Percentiles rank a stretch among this genome's conserved stretches.
These are phyloP conservation scores for Drosophila novamexicana DNA, from an alignment of 1,140 invertebrate genomes.

Conservation along the genomic window DNA sequence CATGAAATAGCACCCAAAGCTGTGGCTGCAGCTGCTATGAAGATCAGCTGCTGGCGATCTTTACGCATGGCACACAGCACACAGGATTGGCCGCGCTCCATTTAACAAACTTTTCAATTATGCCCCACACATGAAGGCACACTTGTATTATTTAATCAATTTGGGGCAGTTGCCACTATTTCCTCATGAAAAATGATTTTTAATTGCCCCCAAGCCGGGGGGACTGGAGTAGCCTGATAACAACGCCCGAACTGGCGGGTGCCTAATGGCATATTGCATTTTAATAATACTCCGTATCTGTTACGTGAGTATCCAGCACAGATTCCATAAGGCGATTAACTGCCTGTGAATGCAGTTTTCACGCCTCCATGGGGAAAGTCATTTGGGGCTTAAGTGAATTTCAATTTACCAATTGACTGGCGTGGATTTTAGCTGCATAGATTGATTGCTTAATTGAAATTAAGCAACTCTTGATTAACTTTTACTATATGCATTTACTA, in stretches of 20 bases:
- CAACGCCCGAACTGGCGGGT: conserved; percentile 51
- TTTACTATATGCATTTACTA: neutral
- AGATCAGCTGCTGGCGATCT: conserved; percentile 47
- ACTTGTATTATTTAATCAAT: conserved; percentile 71
- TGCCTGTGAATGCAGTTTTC: conserved; percentile 1
- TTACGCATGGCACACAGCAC: conserved; percentile 24
- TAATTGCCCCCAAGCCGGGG: conserved; percentile 61
- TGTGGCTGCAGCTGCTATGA: conserved; percentile 8
- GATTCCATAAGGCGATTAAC: conserved; percentile 55
- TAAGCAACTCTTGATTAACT: conserved; percentile 6
- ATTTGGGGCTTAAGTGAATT: conserved; percentile 32
- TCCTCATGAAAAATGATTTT: conserved; percentile 76
- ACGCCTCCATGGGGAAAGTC: conserved; percentile 18
- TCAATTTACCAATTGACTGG: conserved; percentile 20
- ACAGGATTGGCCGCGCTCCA: conserved; percentile 46
- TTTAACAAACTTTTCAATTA: conserved; percentile 56
- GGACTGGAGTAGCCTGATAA: conserved; percentile 49
- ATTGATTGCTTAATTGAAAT: conserved; percentile 16
- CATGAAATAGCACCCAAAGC: conserved; percentile 4
- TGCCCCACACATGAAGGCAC: conserved; percentile 1
- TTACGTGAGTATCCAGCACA: conserved; percentile 59
- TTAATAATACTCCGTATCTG: conserved; percentile 60
- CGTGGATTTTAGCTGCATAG: neutral
- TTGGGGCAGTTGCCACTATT: conserved; percentile 52
- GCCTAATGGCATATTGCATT: conserved; percentile 62